Conservation (phyloP, 2,888 invertebrate species). For the Physocephala rufipes region DNA sequence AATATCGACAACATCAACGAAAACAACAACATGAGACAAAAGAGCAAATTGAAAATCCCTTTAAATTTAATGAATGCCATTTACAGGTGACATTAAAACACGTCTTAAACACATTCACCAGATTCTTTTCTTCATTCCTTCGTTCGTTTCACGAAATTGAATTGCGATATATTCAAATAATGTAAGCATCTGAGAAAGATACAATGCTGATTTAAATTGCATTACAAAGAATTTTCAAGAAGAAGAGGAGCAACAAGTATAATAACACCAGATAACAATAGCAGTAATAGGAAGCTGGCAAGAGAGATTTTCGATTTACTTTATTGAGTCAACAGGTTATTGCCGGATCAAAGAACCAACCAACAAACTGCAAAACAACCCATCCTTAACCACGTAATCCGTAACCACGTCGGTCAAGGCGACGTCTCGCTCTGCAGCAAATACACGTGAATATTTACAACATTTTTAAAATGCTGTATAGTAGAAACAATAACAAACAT, state of each 20-base stretch:
- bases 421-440: background rate
- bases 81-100: slow-evolving; percentile 33
- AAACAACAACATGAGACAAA: slow-evolving; percentile 10
- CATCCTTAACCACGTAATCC: background rate
- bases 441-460: slow-evolving; percentile 38
- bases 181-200: background rate
- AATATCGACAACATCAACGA: background rate
- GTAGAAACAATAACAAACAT: background rate
- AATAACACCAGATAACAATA: slow-evolving; percentile 26
- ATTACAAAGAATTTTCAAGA: slow-evolving; percentile 13
- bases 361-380: background rate
- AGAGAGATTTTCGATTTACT: slow-evolving; percentile 30
- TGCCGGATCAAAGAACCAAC: background rate
- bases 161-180: background rate
- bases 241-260: slow-evolving; percentile 41
- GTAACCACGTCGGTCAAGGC: too few species aligned
- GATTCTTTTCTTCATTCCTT: slow-evolving; percentile 23
- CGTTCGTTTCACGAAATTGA: background rate
- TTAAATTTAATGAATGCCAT: slow-evolving; percentile 23
- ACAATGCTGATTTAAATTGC: slow-evolving; percentile 15
- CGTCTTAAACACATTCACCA: slow-evolving; percentile 33
- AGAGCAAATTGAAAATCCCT: background rate
- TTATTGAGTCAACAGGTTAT: slow-evolving; percentile 13
- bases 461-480: slow-evolving; percentile 45
- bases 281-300: slow-evolving; percentile 29